phyloP scores from a whole-genome alignment of 2,888 invertebrate genomes.

The Perizoma flavofasciatum region DNA sequence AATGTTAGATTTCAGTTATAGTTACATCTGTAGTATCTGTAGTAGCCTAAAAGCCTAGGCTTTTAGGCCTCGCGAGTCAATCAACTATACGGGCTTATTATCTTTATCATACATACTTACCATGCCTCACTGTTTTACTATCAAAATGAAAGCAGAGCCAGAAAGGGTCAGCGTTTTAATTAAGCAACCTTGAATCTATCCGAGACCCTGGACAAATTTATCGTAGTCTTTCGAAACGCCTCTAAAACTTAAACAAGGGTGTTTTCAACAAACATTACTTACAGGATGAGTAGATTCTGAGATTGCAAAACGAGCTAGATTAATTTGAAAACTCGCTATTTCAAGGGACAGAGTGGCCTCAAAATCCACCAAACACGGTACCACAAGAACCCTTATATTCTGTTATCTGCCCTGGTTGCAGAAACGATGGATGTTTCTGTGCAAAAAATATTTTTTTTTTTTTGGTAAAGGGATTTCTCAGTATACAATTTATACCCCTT shows the following conservation, averaged over 20 bases:
- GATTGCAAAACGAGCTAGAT: slow-evolving; percentile 15
- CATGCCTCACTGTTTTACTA: slow-evolving; percentile 35
- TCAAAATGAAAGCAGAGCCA: slow-evolving; percentile 65
- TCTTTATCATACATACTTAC: slow-evolving; percentile 37
- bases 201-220: slow-evolving; percentile 51
- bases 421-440: no score
- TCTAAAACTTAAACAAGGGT: slow-evolving; percentile 40
- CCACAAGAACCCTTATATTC: no score
- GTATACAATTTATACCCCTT: no score
- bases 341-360: no score
- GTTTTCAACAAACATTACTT: slow-evolving; percentile 27
- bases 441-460: no score
- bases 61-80: slow-evolving; percentile 28
- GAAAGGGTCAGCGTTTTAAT: slow-evolving; percentile 65
- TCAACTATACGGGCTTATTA: slow-evolving; percentile 64
- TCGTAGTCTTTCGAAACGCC: slow-evolving; percentile 50
- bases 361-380: no score
- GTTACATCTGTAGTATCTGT: background rate
- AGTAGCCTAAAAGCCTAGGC: background rate
- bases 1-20: background rate
- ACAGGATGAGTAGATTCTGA: slow-evolving; percentile 11
- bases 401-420: no score
- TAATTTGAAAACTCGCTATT: slow-evolving; percentile 11
- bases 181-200: slow-evolving; percentile 61
- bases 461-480: no score